Base-by-base conservation (phyloP, 53 echinoderm and acorn worm genomes). In the Hippasteria phrygiana region DNA sequence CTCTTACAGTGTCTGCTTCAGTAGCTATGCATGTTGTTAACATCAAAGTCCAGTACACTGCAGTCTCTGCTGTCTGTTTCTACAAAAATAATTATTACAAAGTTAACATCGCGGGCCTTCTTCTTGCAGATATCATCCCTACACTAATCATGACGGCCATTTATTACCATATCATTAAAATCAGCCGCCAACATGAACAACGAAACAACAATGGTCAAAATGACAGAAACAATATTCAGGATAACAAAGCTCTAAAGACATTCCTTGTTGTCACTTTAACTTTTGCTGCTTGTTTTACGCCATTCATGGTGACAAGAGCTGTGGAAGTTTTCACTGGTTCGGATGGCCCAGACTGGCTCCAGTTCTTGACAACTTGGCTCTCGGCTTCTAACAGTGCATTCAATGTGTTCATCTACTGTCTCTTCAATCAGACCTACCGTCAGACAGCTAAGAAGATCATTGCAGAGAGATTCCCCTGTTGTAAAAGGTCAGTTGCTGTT, bases 351-450 rank as follows among this genome's bases (percentile, higher is more conserved):
- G 46, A 82, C 29, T 66, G 45, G 64, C 64, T 82, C 8, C 20
- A 63, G 33, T 45, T 43, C 40, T 4, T 70, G 1, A 12, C 39
- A 12, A 0, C n/a, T 8, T 72, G 73, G 41, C 20, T 87, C 37
- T 3, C 34, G 3, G n/a, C 26, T 50, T 71, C 37, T 17, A 75
- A 76, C 63, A 73, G 76, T 35, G 36, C 43, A 0, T 63, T 37
- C 67, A 88, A 88, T 14, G 13, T 33, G 2, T 65, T 63, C 33
- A 82, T 66, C 26, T 82, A 82, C 82, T 82, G 82, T 34, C 65
- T 82, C 10, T 66, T 43, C 65, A 82, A 82, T 32, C 29, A 82
- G 33, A 7, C 66, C 2, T 82, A 63, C 31, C 82, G 66, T 29
- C 82, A 82, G 28, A 66, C 32, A 43, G 82, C 82, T 0, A 66